Evolutionary conservation across 2,888 invertebrate species (phyloP).

Genomic region (Phyllotreta cruciferae): DNA sequence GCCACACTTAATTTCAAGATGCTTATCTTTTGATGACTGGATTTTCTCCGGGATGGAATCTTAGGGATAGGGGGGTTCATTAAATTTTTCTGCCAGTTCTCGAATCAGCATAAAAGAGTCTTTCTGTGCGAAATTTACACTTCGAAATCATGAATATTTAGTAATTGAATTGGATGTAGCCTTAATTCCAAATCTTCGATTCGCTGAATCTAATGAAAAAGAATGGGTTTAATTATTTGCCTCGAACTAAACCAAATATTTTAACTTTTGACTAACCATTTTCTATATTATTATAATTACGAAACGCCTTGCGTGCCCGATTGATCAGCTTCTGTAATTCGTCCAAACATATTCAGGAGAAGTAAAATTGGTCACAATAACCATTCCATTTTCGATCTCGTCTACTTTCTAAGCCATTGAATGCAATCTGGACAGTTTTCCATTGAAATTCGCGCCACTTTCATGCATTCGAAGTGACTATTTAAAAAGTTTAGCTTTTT

Average conservation of each 20-base stretch:
- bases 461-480: slow-evolving; percentile 30
- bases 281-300: too few species aligned
- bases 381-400: slow-evolving; percentile 32
- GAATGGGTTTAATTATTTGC: background rate
- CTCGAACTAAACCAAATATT: too few species aligned
- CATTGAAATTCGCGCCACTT: slow-evolving; percentile 29
- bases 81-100: slow-evolving; percentile 23
- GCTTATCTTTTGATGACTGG: slow-evolving; percentile 41
- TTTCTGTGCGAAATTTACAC: slow-evolving; percentile 20
- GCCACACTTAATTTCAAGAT: slow-evolving; percentile 39
- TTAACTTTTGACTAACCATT: too few species aligned
- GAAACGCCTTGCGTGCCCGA: too few species aligned
- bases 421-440: slow-evolving; percentile 31
- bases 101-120: slow-evolving; percentile 33
- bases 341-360: slow-evolving; percentile 18
- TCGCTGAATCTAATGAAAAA: slow-evolving; percentile 9
- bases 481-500: slow-evolving; percentile 28
- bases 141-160: slow-evolving; percentile 33
- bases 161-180: slow-evolving; percentile 26
- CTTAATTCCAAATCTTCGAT: slow-evolving; percentile 19
- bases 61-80: slow-evolving; percentile 21
- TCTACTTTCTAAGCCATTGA: slow-evolving; percentile 29
- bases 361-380: slow-evolving; percentile 26
- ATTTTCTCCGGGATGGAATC: slow-evolving; percentile 24
- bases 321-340: too few species aligned